Base-by-base conservation (phyloP, 1,140 invertebrate genomes). In the Anoplolepis gracilipes region DNA sequence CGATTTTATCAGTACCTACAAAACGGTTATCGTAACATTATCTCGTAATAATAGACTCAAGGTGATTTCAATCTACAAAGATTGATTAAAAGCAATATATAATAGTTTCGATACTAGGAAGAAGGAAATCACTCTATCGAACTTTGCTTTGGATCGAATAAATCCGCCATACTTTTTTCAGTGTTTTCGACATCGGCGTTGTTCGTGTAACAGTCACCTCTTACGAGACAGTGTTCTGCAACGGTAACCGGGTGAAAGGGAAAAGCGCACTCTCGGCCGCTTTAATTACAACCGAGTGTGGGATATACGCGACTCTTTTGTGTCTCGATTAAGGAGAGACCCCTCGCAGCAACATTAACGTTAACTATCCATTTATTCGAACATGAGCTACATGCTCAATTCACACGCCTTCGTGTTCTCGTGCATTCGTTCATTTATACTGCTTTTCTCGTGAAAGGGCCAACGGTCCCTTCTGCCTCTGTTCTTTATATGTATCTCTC, bases 321-420 rank as follows among this genome's bases (percentile, higher is more conserved):
- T 84, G 59, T 77, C 81, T 75, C 72, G 81, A 84, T 75, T 77
- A 42, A 77, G 70, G 81, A 76, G 72, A 59, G 39, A 77, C 33
- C n/a, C 22, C 46, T 25, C 30, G 81, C 72, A 55, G 25, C 53
- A 73, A 73, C 67, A 61, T 82, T 77, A 84, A 84, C 57, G 69
- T 84, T 61, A 77, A 84, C 70, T 64, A 76, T 64, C 81, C 81
- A 75, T 33, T 84, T 77, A 55, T 73, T 64, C 28, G 59, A 84
- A 84, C 81, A 84, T 76, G 81, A 84, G 36, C 22, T 77, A 84
- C 73, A 64, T 46, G 57, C 81, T 84, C 79, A 28, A 42, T 77
- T 76, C 72, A 62, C 72, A 77, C 70, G 73, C 81, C 57, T 84
- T n/a, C 81, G 81, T 84, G 81, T 84, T 28, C 57, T 62, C 57